Evolutionary conservation across 1,140 invertebrate genomes (phyloP), one percentile per base, ranked within the genome.

Genomic region (Phthorimaea operculella): DNA sequence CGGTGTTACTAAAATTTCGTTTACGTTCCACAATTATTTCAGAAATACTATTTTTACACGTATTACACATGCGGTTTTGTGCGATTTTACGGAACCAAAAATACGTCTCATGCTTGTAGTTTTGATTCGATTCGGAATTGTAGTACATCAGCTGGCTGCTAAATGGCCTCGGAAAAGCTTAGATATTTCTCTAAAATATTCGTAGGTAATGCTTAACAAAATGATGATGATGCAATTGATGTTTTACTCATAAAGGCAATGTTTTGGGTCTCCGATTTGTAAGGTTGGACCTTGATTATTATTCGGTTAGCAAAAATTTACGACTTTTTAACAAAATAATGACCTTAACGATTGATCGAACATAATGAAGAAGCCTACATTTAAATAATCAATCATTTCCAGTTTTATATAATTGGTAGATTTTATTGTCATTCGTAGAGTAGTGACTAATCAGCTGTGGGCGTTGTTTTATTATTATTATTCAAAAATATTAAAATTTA

Each of bases 211-310:
- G n/a, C n/a, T n/a, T n/a, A 4, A 47, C 15, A 47, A 47, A 47
- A 15, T 16, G 12, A 47, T n/a, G n/a, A n/a, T 47, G 44, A 47
- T 9, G 44, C 44, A 47, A 47, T 17, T 47, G 9, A 28, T 4
- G 21, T 28, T 28, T 28, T 4, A 28, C 16, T 4, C 11, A 17
- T 14, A 47, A 47, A 47, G 44, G 44, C 15, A 47, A 8, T 14
- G 1, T 47, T 47, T 47, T 8, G 16, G 9, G 21, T 28, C 21
- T 6, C 21, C 6, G 21, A 5, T 39, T 10, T 39, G 10, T 47
- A 14, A 47, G 16, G 21, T 28, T 28, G n/a, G 14, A 47, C 44
- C 44, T 47, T 47, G 44, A n/a, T 47, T 47, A 47, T 47, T 47
- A 47, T 47, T 47, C 44, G 44, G 12, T 15, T 47, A 16, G 44